Evolutionary conservation across 2,113 vertebrate genomes (phyloP), one percentile per base, ranked within the genome.

Genomic region (Turnix velox): DNA sequence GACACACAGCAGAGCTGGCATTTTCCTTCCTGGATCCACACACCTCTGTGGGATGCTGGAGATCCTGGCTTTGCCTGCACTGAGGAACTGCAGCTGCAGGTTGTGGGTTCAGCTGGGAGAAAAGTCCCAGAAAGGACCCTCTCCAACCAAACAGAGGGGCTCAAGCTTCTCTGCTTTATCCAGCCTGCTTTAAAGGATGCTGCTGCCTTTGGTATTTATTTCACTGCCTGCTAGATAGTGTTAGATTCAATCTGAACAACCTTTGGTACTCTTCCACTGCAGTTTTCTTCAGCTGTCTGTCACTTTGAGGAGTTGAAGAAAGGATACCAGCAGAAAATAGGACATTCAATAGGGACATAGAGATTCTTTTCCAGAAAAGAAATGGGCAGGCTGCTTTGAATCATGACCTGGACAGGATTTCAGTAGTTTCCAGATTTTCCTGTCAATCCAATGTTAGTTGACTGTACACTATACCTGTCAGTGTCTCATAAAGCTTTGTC

Each of bases 11-110:
- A 19, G 58, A 30, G 12, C 18, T 0, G 28, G 37, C 7, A 0
- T 39, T 28, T 75, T 31, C 58, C 18, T 37, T n/a, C 39, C 51
- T 0, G 0, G 35, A 59, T n/a, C 39, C 9, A 0, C 1, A 2
- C 0, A 6, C 15, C n/a, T 74, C 57, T 68, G 39, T 0, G 1
- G 46, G 58, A 45, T 57, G 69, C 74, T 65, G 55, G 43, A 77
- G 67, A 22, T 61, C 19, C 40, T 45, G 71, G 33, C 39, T 46
- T 67, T 65, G n/a, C 31, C 39, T 40, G 3, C 31, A 3, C 7
- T 17, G 58, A 31, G 37, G 66, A 59, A 59, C 37, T 2, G 5
- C 35, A 33, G 51, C 73, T 79, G 51, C 43, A 63, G 69, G 43
- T 40, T 84, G 61, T 20, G 5, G 42, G 49, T 58, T 33, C 5